A percentile compares a stretch with the other conserved stretches of the same genome.
Evolutionary conservation across 2,113 vertebrate species (phyloP).

Genomic region (Psilopsiagon aurifrons): DNA sequence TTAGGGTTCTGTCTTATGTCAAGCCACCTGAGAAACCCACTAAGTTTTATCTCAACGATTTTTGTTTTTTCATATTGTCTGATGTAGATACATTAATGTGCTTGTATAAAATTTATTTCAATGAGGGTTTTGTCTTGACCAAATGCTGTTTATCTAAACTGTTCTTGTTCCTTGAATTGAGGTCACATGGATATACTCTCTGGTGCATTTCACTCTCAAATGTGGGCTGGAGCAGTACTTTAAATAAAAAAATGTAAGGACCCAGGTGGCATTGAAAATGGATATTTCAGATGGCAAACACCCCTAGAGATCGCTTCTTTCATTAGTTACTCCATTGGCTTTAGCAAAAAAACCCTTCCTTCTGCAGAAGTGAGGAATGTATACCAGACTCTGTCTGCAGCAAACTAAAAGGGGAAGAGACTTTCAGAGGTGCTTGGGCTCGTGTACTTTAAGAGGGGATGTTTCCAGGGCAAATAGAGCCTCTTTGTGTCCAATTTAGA

Average conservation of each 20-base stretch:
- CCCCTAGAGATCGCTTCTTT: neutral
- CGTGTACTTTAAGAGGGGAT: fast-evolving
- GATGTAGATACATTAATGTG: neutral
- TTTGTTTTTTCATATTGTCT: neutral
- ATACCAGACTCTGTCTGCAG: neutral
- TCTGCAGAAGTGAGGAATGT: fast-evolving
- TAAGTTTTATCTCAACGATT: neutral
- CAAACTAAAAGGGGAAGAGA: neutral
- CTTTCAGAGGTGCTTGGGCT: neutral
- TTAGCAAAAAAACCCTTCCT: neutral
- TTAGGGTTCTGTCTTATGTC: neutral
- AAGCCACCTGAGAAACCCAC: neutral
- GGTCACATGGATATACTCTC: neutral
- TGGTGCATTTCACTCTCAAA: neutral
- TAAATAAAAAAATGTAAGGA: neutral
- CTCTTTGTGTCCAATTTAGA: neutral
- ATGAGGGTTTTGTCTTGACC: neutral
- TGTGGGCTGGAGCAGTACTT: neutral
- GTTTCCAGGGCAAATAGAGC: neutral
- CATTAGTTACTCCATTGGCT: neutral
- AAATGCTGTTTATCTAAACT: neutral
- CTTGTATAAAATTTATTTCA: neutral
- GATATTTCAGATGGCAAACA: neutral
- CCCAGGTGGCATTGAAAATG: neutral
- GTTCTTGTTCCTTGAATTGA: neutral